Percentiles rank a stretch among this genome's conserved stretches.
These are phyloP conservation scores for Hypercompe scribonia DNA, from an alignment of 2,888 invertebrate genomes.

Conservation along the genomic window DNA sequence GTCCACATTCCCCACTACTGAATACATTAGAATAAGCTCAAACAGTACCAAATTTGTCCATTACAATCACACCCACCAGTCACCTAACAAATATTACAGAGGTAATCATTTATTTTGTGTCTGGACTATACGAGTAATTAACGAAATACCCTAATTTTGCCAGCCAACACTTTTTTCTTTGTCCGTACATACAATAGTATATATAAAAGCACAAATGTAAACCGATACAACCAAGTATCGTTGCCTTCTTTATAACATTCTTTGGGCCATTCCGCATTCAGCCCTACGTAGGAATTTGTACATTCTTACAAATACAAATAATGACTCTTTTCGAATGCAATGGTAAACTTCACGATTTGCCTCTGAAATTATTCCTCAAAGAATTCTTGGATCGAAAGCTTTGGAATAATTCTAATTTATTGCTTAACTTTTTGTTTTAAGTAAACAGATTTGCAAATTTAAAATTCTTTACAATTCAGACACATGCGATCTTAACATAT, in stretches of 20 bases:
- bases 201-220: conserved; percentile 16
- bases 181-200: conserved; percentile 7
- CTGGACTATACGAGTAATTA: neutral
- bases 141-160: neutral
- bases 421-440: conserved; percentile 35
- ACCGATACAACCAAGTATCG: conserved; percentile 23
- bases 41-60: too few species aligned
- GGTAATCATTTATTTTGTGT: too few species aligned
- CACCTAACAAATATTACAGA: neutral
- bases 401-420: conserved; percentile 42
- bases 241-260: conserved; percentile 62
- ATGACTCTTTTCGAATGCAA: conserved; percentile 35
- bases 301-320: conserved; percentile 60
- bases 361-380: conserved; percentile 45
- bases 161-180: neutral
- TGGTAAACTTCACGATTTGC: conserved; percentile 51
- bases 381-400: conserved; percentile 43
- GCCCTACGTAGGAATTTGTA: conserved; percentile 55
- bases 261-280: conserved; percentile 46
- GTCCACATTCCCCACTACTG: too few species aligned
- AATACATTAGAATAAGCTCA: too few species aligned
- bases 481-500: too few species aligned
- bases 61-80: too few species aligned
- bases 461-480: conserved; percentile 15
- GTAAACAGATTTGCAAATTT: conserved; percentile 21